Evolutionary conservation across 1,140 invertebrate genomes (phyloP).

Genomic region (Aphis gossypii): DNA sequence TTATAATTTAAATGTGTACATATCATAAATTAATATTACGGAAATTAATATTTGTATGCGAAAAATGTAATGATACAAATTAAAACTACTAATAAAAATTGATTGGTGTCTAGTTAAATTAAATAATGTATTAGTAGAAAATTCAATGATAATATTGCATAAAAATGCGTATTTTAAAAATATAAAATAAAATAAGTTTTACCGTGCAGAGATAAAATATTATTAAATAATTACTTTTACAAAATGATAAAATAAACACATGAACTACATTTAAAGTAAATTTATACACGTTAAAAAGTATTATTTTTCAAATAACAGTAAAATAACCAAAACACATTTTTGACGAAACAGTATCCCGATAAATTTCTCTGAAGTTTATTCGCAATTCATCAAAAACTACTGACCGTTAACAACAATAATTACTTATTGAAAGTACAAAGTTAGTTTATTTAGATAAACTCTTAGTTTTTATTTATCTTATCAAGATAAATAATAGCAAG

Average conservation of each 20-base stretch:
- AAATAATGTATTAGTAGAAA: no score
- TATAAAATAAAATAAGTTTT: neutral
- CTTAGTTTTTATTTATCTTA: constrained; percentile 14
- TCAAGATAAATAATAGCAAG: neutral
- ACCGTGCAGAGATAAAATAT: neutral
- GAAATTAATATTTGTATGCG: no score
- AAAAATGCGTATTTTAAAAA: neutral
- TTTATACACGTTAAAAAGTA: neutral
- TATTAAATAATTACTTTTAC: neutral
- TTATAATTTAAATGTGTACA: no score
- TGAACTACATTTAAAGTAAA: neutral
- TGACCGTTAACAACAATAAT: constrained; percentile 5
- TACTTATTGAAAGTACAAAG: neutral
- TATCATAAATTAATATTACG: neutral
- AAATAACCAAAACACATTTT: neutral
- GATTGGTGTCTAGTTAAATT: no score
- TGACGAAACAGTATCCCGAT: neutral
- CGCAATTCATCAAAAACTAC: neutral
- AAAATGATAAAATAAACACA: neutral
- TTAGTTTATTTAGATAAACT: neutral
- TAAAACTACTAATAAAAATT: no score
- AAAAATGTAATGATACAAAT: no score
- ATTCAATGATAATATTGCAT: no score
- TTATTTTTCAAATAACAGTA: neutral
- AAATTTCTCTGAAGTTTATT: neutral